Evolutionary conservation across 2,888 invertebrate genomes (phyloP).

Genomic region (Amphimallon solstitiale): DNA sequence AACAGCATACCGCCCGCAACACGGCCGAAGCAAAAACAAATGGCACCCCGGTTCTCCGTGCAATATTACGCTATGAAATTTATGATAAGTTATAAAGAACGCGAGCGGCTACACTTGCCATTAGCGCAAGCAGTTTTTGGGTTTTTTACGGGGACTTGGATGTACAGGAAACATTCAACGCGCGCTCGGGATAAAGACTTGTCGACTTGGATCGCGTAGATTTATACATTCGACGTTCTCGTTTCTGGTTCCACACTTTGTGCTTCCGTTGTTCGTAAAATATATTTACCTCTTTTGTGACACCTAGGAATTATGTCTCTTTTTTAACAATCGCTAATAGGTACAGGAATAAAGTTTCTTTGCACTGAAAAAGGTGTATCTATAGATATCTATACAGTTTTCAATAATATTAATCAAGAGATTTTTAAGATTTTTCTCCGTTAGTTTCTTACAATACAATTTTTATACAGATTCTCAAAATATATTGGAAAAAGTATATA

Average conservation of each 20-base stretch:
- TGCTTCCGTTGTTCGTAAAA: neutral
- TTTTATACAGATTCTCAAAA: too few relatives aligned
- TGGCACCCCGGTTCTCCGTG: conserved; percentile 58
- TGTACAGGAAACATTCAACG: conserved; percentile 51
- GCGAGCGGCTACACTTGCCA: conserved; percentile 58
- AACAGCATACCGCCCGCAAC: conserved; percentile 45
- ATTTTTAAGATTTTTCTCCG: too few relatives aligned
- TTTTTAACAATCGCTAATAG: too few relatives aligned
- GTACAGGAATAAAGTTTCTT: too few relatives aligned
- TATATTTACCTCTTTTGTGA: too few relatives aligned
- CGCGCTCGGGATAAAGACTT: conserved; percentile 51
- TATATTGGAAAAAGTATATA: too few relatives aligned
- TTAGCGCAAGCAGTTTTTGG: conserved; percentile 58
- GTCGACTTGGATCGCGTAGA: conserved; percentile 54
- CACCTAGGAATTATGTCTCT: too few relatives aligned
- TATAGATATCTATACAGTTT: too few relatives aligned
- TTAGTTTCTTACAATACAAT: too few relatives aligned
- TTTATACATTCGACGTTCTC: conserved; percentile 46
- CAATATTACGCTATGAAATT: conserved; percentile 62
- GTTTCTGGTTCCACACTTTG: neutral
- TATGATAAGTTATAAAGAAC: conserved; percentile 61
- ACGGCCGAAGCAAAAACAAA: conserved; percentile 59
- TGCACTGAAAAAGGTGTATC: too few relatives aligned
- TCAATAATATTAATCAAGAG: too few relatives aligned
- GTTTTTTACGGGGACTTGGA: conserved; percentile 55